Evolutionary conservation across 1,140 invertebrate species (phyloP).

Genomic region (Platorchestia sp.): DNA sequence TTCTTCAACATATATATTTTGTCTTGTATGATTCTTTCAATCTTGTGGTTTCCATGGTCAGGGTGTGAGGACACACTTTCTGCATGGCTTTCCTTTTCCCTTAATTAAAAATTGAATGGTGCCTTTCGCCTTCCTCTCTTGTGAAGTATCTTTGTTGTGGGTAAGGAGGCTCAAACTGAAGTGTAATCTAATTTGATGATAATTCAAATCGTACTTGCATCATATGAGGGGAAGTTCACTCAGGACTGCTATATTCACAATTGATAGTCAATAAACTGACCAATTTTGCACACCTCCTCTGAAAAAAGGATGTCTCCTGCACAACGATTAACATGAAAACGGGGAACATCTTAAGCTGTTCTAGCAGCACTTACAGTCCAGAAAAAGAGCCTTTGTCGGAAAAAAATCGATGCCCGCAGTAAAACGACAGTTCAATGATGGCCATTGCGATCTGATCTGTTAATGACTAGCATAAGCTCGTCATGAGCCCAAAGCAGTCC

Average conservation of each 20-base stretch:
- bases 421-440: background rate
- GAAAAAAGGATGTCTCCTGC: background rate
- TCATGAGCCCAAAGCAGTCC: background rate
- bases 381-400: background rate
- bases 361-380: background rate
- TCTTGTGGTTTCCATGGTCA: too few species aligned
- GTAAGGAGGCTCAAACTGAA: too few species aligned
- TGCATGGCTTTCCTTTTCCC: too few species aligned
- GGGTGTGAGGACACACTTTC: too few species aligned
- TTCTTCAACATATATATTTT: too few species aligned
- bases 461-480: background rate
- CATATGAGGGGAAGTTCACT: background rate
- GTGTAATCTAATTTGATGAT: too few species aligned
- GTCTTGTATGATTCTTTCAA: too few species aligned
- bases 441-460: background rate
- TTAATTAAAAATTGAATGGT: too few species aligned
- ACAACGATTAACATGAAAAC: background rate
- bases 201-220: background rate
- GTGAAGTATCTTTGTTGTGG: too few species aligned
- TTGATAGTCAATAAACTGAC: background rate
- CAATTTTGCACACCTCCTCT: background rate
- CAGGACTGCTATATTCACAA: background rate
- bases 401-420: background rate
- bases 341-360: background rate
- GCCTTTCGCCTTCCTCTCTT: too few species aligned